Conservation (phyloP, 1,140 invertebrate species). For the Orchesella cincta region DNA sequence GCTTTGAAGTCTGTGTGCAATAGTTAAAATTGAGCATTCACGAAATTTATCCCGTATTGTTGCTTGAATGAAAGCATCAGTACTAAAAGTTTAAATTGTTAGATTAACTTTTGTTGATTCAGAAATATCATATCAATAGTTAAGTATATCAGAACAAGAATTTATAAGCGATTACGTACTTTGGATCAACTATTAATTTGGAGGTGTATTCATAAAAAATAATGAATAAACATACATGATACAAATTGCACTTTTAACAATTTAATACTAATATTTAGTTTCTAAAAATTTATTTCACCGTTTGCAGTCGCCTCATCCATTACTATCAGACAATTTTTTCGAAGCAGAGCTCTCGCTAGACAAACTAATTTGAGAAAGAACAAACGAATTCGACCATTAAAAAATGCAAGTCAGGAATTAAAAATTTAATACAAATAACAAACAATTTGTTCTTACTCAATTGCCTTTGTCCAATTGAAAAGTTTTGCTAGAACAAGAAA, state of each 20-base stretch:
- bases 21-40: conserved; percentile 41
- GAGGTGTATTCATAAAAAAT: too few relatives aligned
- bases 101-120: background rate
- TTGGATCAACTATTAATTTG: too few relatives aligned
- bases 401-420: background rate
- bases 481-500: too few relatives aligned
- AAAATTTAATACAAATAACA: background rate
- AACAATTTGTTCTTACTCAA: background rate
- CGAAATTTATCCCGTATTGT: conserved; percentile 45
- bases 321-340: conserved; percentile 38
- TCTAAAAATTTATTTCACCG: too few relatives aligned
- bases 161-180: conserved; percentile 36
- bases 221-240: too few relatives aligned
- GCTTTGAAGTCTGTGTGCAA: conserved; percentile 45
- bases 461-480: conserved; percentile 33
- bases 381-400: too few relatives aligned
- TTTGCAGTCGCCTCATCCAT: conserved; percentile 50
- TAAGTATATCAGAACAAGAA: conserved; percentile 30
- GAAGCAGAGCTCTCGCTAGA: conserved; percentile 35
- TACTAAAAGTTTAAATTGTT: conserved; percentile 55
- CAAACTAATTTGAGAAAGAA: conserved; percentile 13
- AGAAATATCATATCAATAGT: background rate
- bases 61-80: conserved; percentile 62
- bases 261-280: too few relatives aligned
- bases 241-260: too few relatives aligned